These are phyloP conservation scores for Mormyrus proboscirostris DNA, from an alignment of 2,797 vertebrate species.

Conservation along the genomic window DNA sequence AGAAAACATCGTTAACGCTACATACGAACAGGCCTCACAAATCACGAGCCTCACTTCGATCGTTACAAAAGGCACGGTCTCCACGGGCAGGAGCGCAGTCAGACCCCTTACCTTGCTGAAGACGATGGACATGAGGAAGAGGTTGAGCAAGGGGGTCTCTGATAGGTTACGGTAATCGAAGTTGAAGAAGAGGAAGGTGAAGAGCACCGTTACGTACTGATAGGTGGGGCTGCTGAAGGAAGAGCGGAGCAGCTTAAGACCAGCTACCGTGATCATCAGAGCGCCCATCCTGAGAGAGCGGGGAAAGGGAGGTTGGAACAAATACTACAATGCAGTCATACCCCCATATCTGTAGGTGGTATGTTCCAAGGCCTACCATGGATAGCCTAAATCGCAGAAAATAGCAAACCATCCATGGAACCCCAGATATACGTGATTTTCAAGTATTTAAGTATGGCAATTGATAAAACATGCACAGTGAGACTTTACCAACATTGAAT, in stretches of 20 bases:
- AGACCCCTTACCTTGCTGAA: slow-evolving; percentile 84
- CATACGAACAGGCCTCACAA: neutral
- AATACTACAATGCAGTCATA: neutral
- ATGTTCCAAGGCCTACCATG: neutral
- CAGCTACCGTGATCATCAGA: slow-evolving; percentile 91
- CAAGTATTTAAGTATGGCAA: neutral
- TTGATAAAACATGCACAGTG: neutral
- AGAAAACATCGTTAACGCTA: neutral
- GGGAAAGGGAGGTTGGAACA: neutral
- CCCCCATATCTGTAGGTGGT: neutral
- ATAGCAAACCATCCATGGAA: neutral
- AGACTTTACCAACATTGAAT: neutral
- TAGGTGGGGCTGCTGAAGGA: slow-evolving; percentile 93
- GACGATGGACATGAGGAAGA: slow-evolving; percentile 96
- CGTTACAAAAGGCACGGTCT: neutral
- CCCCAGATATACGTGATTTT: neutral
- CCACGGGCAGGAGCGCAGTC: neutral
- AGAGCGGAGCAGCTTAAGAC: slow-evolving; percentile 91
- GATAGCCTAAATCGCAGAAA: neutral
- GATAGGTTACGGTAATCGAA: slow-evolving; percentile 91
- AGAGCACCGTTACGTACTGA: slow-evolving; percentile 92
- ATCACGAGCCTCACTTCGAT: neutral
- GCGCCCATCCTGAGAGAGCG: slow-evolving; percentile 73
- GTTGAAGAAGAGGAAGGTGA: slow-evolving; percentile 96
- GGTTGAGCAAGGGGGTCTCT: slow-evolving; percentile 92